Percentiles rank a stretch among this genome's conserved stretches.
These are phyloP conservation scores for Maconellicoccus hirsutus DNA, from an alignment of 1,140 invertebrate species.

Conservation along the genomic window DNA sequence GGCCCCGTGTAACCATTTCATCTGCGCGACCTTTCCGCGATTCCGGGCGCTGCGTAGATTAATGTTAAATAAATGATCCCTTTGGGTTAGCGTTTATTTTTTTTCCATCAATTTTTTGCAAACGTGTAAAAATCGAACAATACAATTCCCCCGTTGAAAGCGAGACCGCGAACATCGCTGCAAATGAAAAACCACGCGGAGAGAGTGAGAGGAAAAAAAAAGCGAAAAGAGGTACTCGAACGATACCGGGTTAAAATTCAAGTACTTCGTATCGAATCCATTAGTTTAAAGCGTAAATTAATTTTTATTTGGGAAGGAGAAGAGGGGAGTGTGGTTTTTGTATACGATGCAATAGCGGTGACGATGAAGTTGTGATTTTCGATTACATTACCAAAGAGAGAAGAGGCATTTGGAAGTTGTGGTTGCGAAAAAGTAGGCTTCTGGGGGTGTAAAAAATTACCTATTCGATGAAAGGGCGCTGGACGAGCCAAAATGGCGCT, in stretches of 20 bases:
- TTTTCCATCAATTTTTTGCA: not conserved
- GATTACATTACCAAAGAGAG: too few relatives aligned
- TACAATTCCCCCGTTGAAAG: not conserved
- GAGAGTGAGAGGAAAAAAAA: too few relatives aligned
- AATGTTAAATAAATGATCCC: slow-evolving; percentile 9
- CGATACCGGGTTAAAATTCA: not conserved
- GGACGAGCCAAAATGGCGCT: too few relatives aligned
- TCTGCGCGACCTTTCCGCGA: not conserved
- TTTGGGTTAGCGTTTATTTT: not conserved
- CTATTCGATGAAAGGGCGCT: too few relatives aligned
- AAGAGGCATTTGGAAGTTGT: too few relatives aligned
- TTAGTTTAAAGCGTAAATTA: not conserved
- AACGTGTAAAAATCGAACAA: not conserved
- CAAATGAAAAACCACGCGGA: too few relatives aligned
- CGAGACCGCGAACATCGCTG: not conserved
- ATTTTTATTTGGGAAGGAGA: not conserved
- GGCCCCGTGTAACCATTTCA: slow-evolving; percentile 2
- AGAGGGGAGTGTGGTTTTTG: too few relatives aligned
- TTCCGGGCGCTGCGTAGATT: not conserved
- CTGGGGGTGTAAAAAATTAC: too few relatives aligned
- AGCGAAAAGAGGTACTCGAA: not conserved
- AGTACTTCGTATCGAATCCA: not conserved
- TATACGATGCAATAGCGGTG: too few relatives aligned
- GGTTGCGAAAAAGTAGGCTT: too few relatives aligned
- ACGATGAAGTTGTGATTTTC: too few relatives aligned